A percentile compares a stretch with the other conserved stretches of the same genome.
These are phyloP conservation scores for Ondatra zibethicus DNA, from an alignment of 2,113 vertebrate species.

Conservation along the genomic window DNA sequence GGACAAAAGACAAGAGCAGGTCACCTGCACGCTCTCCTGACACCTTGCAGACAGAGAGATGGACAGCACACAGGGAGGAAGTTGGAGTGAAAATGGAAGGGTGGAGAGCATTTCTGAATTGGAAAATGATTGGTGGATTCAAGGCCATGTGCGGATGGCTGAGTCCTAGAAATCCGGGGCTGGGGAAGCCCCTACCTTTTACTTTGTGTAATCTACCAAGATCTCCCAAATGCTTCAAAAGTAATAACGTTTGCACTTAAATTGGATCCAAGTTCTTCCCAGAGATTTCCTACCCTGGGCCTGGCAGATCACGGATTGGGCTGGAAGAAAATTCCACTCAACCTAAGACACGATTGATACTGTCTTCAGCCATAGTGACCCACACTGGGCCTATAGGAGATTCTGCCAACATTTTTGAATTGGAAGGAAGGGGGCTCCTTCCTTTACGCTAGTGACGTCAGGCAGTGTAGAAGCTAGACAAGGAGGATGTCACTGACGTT, in stretches of 20 bases:
- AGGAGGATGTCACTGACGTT: not conserved
- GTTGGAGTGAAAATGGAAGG: not conserved
- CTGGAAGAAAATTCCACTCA: not conserved
- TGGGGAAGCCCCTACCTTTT: not conserved
- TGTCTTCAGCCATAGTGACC: not conserved
- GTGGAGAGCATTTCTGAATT: not conserved
- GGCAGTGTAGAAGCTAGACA: not conserved
- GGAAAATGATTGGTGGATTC: not conserved
- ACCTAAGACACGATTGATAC: not conserved
- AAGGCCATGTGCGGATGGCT: not conserved
- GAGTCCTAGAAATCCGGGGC: not conserved
- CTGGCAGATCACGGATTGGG: not conserved
- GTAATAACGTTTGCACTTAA: not conserved
- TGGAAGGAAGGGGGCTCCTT: not conserved
- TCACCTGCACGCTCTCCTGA: not conserved
- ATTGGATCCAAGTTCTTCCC: not conserved
- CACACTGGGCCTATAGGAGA: not conserved
- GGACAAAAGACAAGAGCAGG: conserved; percentile 65
- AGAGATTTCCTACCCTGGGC: not conserved
- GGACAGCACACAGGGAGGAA: not conserved
- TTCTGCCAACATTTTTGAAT: not conserved
- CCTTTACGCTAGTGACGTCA: not conserved
- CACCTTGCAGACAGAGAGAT: not conserved
- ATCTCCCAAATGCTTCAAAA: not conserved
- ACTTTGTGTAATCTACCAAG: not conserved